Conservation (phyloP, 2,113 vertebrate species). For the Pteronura brasiliensis region DNA sequence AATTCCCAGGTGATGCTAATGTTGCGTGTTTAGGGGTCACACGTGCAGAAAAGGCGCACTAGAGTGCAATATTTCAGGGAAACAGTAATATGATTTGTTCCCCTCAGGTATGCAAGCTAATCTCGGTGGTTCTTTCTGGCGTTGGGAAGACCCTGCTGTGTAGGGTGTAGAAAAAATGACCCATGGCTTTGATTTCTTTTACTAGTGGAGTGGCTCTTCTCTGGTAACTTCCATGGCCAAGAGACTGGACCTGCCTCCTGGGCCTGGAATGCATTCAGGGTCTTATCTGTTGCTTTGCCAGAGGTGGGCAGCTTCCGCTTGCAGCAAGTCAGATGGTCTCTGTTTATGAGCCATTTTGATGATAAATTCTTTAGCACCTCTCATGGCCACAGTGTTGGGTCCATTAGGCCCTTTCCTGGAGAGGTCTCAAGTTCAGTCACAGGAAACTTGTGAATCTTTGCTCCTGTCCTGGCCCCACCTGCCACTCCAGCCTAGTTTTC, state of each 20-base stretch:
- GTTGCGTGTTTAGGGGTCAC: neutral
- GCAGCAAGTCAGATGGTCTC: neutral
- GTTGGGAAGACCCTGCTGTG: neutral
- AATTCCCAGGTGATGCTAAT: neutral
- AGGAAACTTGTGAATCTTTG: neutral
- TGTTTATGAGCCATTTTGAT: neutral
- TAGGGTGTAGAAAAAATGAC: neutral
- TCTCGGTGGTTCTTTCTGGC: neutral
- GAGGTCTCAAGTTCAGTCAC: neutral
- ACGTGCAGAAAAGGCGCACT: neutral
- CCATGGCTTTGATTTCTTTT: neutral
- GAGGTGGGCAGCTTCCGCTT: neutral
- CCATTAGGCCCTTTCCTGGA: neutral
- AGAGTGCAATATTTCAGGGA: neutral
- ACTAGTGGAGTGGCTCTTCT: rapidly evolving
- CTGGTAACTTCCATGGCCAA: neutral
- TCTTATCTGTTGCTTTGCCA: neutral
- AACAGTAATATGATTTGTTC: neutral
- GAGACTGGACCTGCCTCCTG: neutral
- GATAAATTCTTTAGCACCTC: neutral
- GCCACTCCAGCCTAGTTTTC: neutral
- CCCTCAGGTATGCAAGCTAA: neutral
- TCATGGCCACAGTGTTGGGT: neutral
- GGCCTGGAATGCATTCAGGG: neutral
- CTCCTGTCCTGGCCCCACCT: neutral